These are phyloP conservation scores for Penaeus japonicus DNA, from an alignment of 1,140 invertebrate genomes.

Conservation along the genomic window DNA sequence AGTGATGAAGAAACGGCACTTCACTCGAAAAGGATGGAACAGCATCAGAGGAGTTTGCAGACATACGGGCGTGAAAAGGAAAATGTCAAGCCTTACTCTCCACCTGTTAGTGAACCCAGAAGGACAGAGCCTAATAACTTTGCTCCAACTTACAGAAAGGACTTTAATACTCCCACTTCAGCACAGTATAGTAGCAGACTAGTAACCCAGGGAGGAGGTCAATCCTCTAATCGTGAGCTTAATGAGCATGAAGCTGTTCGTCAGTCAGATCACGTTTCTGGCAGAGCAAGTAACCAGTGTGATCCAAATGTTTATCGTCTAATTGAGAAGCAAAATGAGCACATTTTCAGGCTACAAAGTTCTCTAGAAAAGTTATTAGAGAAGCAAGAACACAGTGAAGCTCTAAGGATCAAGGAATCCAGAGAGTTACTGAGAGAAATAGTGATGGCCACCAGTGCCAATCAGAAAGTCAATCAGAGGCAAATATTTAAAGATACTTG, in stretches of 20 bases:
- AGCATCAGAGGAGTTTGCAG: too few relatives aligned
- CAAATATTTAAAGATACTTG: neutral
- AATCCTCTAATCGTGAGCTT: too few relatives aligned
- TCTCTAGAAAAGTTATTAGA: slow-evolving; percentile 1
- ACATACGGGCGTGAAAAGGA: too few relatives aligned
- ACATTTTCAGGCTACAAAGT: slow-evolving; percentile 9
- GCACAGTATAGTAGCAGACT: too few relatives aligned
- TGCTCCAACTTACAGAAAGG: too few relatives aligned
- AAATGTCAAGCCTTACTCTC: too few relatives aligned
- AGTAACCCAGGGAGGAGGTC: too few relatives aligned
- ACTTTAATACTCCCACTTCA: too few relatives aligned
- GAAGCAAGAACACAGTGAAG: neutral
- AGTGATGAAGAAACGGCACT: too few relatives aligned
- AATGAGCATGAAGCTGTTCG: neutral
- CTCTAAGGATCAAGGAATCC: neutral
- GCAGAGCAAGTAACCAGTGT: neutral
- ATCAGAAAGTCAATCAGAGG: neutral
- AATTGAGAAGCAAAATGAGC: slow-evolving; percentile 29
- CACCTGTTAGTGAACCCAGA: too few relatives aligned
- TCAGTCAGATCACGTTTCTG: neutral
- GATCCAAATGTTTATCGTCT: slow-evolving; percentile 15
- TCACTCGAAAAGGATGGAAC: too few relatives aligned
- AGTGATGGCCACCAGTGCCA: neutral
- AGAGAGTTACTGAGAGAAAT: neutral
- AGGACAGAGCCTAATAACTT: too few relatives aligned